Evolutionary conservation across 2,113 vertebrate genomes (phyloP), one percentile per base, ranked within the genome.

Genomic region (Rallus limicola): DNA sequence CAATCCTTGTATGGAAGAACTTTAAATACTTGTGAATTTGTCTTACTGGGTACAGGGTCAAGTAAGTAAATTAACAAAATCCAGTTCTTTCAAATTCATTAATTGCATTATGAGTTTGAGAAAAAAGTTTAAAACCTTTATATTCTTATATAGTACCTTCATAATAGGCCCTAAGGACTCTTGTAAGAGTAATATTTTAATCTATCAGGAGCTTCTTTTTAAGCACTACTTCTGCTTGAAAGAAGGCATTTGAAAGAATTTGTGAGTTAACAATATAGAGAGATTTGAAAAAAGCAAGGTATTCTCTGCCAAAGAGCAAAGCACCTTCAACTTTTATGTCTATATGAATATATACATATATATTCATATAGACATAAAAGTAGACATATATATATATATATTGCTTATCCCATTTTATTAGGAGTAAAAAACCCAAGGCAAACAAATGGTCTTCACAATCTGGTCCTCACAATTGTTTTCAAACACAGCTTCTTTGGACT

Each of bases 1-100:
- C 70, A 83, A 4, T 88, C 94, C 92, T 94, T 97, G 84, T 84
- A 97, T 96, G 97, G 88, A 91, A 96, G 71, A 91, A 67, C 40
- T 92, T 94, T 94, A 93, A 86, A 91, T 77, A 95, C 72, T 88
- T 94, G 36, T 60, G 42, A 95, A 62, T 88, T 71, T 78, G 26
- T 78, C 38, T 89, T 48, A 53, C n/a, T 72, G 26, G 15, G 11
- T 75, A 72, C 28, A 80, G 20, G 19, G 29, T 77, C 19, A 55
- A 82, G 15, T 38, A 87, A 88, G 36, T 68, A 83, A 71, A 72
- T 69, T 36, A 67, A 82, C 18, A 78, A 86, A 81, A 86, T 33
- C 1, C 2, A 1, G 4, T 29, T 83, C 10, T 86, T 88, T 92
- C 17, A 38, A 50, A 60, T 63, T 60, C 10, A n/a, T 62, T 0